phyloP scores from a whole-genome alignment of 1,140 invertebrate genomes.

The Aphelenchoides besseyi region DNA sequence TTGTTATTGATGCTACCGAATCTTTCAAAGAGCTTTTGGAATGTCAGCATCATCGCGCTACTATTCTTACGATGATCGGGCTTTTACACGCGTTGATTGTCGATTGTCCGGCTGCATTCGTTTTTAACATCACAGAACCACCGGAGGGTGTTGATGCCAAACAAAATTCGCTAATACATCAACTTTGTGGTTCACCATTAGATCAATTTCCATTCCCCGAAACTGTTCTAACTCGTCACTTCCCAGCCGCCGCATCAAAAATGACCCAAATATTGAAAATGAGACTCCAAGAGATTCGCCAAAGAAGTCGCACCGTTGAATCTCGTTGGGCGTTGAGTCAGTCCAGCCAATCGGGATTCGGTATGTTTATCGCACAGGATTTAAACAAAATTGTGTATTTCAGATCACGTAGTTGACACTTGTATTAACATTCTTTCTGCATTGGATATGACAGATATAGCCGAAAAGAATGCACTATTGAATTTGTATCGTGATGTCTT shows the following conservation, averaged over 20 bases:
- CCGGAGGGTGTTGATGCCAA: neutral
- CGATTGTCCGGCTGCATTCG: constrained; percentile 49
- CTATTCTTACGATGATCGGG: constrained; percentile 43
- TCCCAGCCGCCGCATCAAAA: constrained; percentile 27
- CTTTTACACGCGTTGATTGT: constrained; percentile 46
- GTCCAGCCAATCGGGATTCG: constrained; percentile 38
- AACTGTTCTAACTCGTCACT: constrained; percentile 34
- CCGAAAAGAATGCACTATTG: constrained; percentile 27
- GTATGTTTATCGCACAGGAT: constrained; percentile 17
- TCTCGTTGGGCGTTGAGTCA: constrained; percentile 48
- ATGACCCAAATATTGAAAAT: constrained; percentile 29
- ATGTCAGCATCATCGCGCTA: constrained; percentile 49
- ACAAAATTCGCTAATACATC: neutral
- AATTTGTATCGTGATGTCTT: constrained; percentile 43
- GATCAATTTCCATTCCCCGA: constrained; percentile 36
- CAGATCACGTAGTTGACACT: constrained; percentile 40
- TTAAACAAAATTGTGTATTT: constrained; percentile 21
- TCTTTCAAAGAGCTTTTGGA: constrained; percentile 40
- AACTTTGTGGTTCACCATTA: constrained; percentile 49
- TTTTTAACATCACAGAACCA: constrained; percentile 44
- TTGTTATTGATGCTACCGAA: neutral
- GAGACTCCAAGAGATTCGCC: constrained; percentile 42
- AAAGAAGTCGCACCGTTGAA: constrained; percentile 42
- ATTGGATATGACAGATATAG: constrained; percentile 32
- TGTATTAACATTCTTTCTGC: constrained; percentile 38